Evolutionary conservation across 1,140 invertebrate species (phyloP).

Genomic region (Caenorhabditis tropicalis): DNA sequence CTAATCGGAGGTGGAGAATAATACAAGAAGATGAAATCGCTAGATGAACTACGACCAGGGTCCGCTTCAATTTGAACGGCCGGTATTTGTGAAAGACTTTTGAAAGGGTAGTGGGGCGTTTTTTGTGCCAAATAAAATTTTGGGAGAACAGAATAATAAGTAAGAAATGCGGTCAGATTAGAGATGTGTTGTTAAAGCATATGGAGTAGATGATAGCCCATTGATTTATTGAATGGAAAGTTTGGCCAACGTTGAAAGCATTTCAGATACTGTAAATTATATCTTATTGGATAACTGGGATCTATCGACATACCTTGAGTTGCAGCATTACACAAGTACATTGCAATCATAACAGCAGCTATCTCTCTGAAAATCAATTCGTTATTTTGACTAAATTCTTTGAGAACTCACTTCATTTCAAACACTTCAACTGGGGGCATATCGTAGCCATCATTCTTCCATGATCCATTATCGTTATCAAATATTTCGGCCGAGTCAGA

Average conservation of each 20-base stretch:
- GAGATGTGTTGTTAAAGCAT: background rate
- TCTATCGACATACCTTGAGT: background rate
- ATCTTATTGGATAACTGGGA: too few species aligned
- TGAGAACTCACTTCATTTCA: background rate
- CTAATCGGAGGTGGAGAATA: background rate
- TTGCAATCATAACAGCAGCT: background rate
- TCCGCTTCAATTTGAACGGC: background rate
- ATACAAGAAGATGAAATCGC: background rate
- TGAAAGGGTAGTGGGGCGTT: background rate
- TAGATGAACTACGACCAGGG: conserved; percentile 33
- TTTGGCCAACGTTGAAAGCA: background rate
- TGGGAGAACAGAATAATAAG: background rate
- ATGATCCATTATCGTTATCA: background rate
- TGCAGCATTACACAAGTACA: conserved; percentile 6
- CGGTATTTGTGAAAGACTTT: conserved; percentile 28
- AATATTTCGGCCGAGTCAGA: background rate
- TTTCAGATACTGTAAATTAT: background rate
- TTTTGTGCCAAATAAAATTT: background rate
- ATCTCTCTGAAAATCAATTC: background rate
- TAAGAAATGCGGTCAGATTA: background rate
- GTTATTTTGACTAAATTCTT: background rate
- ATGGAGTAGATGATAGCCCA: background rate
- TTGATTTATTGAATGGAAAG: background rate
- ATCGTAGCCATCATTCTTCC: conserved; percentile 19
- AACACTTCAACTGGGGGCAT: background rate